These are phyloP conservation scores for Hippopotamus amphibius DNA, from an alignment of 2,113 vertebrate genomes.

Conservation along the genomic window DNA sequence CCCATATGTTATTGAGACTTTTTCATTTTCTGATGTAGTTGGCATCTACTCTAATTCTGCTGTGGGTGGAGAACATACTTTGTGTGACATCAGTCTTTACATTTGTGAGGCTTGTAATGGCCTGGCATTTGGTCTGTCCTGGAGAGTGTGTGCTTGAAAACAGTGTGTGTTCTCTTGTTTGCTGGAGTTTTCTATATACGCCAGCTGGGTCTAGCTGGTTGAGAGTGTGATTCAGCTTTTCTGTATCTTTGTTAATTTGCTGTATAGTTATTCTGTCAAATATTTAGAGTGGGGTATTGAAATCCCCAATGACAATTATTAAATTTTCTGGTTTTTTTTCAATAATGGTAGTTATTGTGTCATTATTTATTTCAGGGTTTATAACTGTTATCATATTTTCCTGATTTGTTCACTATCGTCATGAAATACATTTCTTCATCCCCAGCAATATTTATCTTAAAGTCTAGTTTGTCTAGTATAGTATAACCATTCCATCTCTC, in stretches of 20 bases:
- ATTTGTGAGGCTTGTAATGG: background rate
- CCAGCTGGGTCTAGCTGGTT: background rate
- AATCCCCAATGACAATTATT: background rate
- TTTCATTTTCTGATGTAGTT: conserved; percentile 16
- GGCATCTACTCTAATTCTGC: background rate
- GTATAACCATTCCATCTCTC: background rate
- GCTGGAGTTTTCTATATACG: background rate
- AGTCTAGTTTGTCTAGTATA: background rate
- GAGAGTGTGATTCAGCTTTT: background rate
- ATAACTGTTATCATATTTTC: background rate
- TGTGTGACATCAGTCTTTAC: background rate
- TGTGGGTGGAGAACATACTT: background rate
- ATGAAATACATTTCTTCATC: background rate
- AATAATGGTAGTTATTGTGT: background rate
- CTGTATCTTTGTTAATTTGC: background rate
- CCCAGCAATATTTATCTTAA: background rate
- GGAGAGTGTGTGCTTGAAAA: background rate
- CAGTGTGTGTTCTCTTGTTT: background rate
- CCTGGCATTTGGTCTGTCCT: background rate
- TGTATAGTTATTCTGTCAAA: background rate
- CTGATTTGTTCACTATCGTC: background rate
- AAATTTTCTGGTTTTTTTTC: background rate
- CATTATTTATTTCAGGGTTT: background rate
- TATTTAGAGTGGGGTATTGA: background rate
- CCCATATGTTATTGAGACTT: background rate